These are phyloP conservation scores for Xylota segnis DNA, from an alignment of 2,888 invertebrate genomes.

Conservation along the genomic window DNA sequence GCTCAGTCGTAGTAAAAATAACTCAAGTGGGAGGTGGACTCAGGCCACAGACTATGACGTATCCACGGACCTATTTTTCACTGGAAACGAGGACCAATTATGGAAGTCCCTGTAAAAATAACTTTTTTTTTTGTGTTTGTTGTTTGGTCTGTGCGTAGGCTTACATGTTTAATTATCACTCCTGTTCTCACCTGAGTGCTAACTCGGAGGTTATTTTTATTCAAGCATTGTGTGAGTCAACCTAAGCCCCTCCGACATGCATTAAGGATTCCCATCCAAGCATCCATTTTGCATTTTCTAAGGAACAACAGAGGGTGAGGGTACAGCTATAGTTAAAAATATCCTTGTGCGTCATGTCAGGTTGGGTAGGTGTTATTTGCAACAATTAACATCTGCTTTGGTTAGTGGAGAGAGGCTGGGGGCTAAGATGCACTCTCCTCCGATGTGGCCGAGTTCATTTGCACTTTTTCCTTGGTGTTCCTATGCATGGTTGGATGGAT, in stretches of 20 bases:
- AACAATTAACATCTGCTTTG: conserved; percentile 68
- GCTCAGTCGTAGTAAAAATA: conserved; percentile 11
- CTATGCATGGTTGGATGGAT: conserved; percentile 39
- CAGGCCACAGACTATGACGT: not conserved
- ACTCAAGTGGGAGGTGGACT: not conserved
- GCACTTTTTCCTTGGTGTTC: conserved; percentile 35
- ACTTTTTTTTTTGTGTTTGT: not conserved
- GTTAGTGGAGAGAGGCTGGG: not conserved
- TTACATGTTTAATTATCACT: conserved; percentile 46
- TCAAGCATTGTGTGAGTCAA: conserved; percentile 29
- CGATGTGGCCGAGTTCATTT: conserved; percentile 62
- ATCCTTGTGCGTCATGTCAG: conserved; percentile 28
- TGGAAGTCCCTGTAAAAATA: conserved; percentile 31
- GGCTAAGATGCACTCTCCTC: conserved; percentile 32
- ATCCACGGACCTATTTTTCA: conserved; percentile 4
- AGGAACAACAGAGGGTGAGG: conserved; percentile 22
- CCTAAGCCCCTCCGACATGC: conserved; percentile 50
- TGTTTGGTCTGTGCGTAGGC: not conserved
- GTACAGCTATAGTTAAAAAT: no score
- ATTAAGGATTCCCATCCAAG: conserved; percentile 61
- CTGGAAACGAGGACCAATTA: not conserved
- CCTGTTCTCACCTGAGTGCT: conserved; percentile 45
- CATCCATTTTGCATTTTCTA: conserved; percentile 59
- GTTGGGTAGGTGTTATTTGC: conserved; percentile 30
- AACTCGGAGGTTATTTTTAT: conserved; percentile 60